Evolutionary conservation across 1,140 invertebrate genomes (phyloP), one percentile per base, ranked within the genome.

Genomic region (Camponotus pennsylvanicus): DNA sequence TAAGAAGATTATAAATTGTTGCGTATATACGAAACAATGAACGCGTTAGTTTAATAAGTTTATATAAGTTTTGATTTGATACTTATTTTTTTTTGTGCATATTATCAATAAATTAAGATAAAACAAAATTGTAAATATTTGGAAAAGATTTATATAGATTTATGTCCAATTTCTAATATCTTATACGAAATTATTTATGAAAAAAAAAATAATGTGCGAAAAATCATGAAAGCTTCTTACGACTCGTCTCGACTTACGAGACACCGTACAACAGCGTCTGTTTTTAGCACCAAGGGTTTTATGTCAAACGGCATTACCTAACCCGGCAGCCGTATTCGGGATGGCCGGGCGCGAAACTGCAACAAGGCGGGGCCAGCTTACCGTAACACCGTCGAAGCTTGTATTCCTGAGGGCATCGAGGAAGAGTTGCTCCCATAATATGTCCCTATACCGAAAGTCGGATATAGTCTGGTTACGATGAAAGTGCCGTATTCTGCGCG

Each of bases 321-420:
- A 27, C 27, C 18, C 66, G 76, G 3, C 15, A 13, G 1, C 45
- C 55, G 66, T 57, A 52, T 80, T 80, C 13, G 49, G 78, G 55
- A 32, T 27, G 7, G 55, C 15, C 37, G 79, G 55, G 37, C 18
- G 55, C 55, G 79, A 83, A 83, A 83, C 75, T 83, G 55, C 69
- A 52, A 52, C 49, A 8, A 27, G 69, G 57, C 69, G 40, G 69
- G 79, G 55, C 40, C 32, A 61, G 79, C 96, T 97, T 95, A 99
- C 98, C 92, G 98, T 99, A 15, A 99, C 98, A 73, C 99, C 99
- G 92, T 98, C 97, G 93, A 99, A 99, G 87, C 97, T 98, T 2
- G 98, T 99, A 91, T 98, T 98, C 84, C 97, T 97, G 5, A 99
- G 95, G 0, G 98, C 98, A 67, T 98, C 97, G 2, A 98, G 95